phyloP scores from a whole-genome alignment of 2,888 invertebrate genomes.

The Habroteleia sp. region DNA sequence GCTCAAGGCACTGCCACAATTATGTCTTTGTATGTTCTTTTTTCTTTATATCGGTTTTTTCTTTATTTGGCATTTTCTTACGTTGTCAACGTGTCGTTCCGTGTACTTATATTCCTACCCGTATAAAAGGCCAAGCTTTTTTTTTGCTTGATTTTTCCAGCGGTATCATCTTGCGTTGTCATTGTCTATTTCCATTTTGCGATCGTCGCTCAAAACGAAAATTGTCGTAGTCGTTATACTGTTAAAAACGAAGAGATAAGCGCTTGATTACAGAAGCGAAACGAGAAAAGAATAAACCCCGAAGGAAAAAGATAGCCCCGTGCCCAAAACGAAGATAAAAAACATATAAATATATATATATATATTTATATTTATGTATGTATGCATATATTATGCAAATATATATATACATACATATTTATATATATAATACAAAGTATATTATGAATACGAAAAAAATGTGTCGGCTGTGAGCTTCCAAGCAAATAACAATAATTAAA shows the following conservation, averaged over 20 bases:
- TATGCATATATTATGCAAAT: conserved; percentile 61
- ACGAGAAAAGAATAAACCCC: conserved; percentile 61
- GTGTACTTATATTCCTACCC: conserved; percentile 34
- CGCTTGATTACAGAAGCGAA: conserved; percentile 56
- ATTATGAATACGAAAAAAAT: conserved; percentile 75
- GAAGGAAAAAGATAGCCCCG: conserved; percentile 69
- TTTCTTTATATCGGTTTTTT: conserved; percentile 44
- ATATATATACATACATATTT: conserved; percentile 43
- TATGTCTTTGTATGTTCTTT: conserved; percentile 67
- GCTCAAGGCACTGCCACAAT: conserved; percentile 80
- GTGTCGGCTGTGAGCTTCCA: conserved; percentile 81
- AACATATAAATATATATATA: conserved; percentile 61
- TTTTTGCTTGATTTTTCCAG: conserved; percentile 22
- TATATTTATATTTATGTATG: conserved; percentile 32
- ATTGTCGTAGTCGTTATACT: conserved; percentile 28
- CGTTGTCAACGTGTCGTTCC: conserved; percentile 11
- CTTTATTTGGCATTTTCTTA: conserved; percentile 64
- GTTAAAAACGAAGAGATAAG: conserved; percentile 30
- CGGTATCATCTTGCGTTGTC: conserved; percentile 28
- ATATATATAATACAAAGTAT: conserved; percentile 67
- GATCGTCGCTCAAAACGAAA: conserved; percentile 57
- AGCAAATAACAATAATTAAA: conserved; percentile 81
- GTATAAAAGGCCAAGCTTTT: conserved; percentile 13
- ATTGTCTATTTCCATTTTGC: conserved; percentile 41
- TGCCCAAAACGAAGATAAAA: conserved; percentile 72